phyloP scores from a whole-genome alignment of 2,113 vertebrate genomes.

The Alectura lathami region DNA sequence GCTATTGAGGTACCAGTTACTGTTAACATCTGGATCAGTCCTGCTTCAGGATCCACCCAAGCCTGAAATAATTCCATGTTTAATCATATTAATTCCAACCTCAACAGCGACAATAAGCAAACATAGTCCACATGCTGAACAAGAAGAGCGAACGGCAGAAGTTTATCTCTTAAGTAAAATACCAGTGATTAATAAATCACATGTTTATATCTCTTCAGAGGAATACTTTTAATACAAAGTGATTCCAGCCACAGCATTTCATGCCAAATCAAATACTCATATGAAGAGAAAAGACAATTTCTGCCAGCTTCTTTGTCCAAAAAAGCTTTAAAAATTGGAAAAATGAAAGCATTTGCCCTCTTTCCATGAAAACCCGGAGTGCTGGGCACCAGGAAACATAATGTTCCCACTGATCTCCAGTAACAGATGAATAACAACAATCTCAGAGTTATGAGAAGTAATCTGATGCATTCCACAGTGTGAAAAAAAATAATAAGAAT shows the following conservation, averaged over 20 bases:
- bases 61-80: constrained; percentile 44
- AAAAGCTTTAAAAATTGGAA: constrained; percentile 44
- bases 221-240: constrained; percentile 58
- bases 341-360: constrained; percentile 50
- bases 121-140: constrained; percentile 34
- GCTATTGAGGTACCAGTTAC: constrained; percentile 5
- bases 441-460: constrained; percentile 3
- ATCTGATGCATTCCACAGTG: background rate
- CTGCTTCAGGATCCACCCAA: constrained; percentile 38
- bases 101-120: constrained; percentile 44
- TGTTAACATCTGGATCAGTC: constrained; percentile 27
- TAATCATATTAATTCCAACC: constrained; percentile 54
- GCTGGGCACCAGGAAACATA: constrained; percentile 32
- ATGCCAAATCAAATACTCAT: constrained; percentile 72
- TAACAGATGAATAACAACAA: constrained; percentile 37
- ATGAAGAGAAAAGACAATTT: constrained; percentile 42
- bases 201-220: constrained; percentile 69
- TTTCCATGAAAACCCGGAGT: constrained; percentile 26
- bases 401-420: constrained; percentile 4
- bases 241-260: constrained; percentile 23
- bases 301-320: constrained; percentile 62
- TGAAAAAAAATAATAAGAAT: background rate
- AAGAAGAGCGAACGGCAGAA: constrained; percentile 32
- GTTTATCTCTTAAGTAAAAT: constrained; percentile 64
- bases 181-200: constrained; percentile 70